phyloP scores from a whole-genome alignment of 2,888 invertebrate genomes.

The Aporophyla lueneburgensis region DNA sequence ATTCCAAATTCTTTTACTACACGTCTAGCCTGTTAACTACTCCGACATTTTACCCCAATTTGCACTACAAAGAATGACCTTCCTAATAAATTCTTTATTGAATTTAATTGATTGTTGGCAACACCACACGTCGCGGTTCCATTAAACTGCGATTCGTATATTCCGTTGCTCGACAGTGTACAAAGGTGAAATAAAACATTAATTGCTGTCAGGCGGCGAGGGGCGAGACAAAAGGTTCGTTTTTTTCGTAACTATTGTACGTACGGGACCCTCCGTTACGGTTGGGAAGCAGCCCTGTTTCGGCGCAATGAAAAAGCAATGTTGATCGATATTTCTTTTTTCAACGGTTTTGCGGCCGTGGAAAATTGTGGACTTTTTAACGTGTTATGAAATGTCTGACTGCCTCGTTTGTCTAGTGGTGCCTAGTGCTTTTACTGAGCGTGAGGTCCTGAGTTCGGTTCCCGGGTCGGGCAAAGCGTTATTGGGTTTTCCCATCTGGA shows the following conservation, averaged over 20 bases:
- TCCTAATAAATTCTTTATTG: slow-evolving; percentile 62
- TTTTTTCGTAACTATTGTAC: slow-evolving; percentile 86
- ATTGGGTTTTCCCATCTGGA: no score
- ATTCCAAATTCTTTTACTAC: not conserved
- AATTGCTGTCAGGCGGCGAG: slow-evolving; percentile 86
- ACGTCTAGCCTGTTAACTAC: slow-evolving; percentile 8
- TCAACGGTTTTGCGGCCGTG: slow-evolving; percentile 36
- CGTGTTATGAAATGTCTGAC: slow-evolving; percentile 19
- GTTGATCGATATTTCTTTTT: slow-evolving; percentile 71
- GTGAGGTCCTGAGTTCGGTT: not conserved
- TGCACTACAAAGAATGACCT: slow-evolving; percentile 53
- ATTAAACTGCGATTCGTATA: slow-evolving; percentile 68
- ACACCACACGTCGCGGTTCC: slow-evolving; percentile 57
- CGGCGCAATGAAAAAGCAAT: slow-evolving; percentile 64
- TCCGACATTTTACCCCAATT: slow-evolving; percentile 30
- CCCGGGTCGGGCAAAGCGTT: not conserved
- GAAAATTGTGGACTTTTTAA: slow-evolving; percentile 38
- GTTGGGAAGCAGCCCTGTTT: slow-evolving; percentile 75
- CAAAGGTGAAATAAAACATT: slow-evolving; percentile 87
- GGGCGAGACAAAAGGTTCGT: slow-evolving; percentile 83
- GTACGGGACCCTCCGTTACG: slow-evolving; percentile 85
- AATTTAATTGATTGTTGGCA: slow-evolving; percentile 69
- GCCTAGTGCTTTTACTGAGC: not conserved
- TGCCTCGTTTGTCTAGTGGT: not conserved
- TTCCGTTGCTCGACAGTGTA: slow-evolving; percentile 74